Percentiles rank a stretch among this genome's conserved stretches.
phyloP scores from a whole-genome alignment of 2,888 invertebrate genomes.

The Neoascia interrupta region DNA sequence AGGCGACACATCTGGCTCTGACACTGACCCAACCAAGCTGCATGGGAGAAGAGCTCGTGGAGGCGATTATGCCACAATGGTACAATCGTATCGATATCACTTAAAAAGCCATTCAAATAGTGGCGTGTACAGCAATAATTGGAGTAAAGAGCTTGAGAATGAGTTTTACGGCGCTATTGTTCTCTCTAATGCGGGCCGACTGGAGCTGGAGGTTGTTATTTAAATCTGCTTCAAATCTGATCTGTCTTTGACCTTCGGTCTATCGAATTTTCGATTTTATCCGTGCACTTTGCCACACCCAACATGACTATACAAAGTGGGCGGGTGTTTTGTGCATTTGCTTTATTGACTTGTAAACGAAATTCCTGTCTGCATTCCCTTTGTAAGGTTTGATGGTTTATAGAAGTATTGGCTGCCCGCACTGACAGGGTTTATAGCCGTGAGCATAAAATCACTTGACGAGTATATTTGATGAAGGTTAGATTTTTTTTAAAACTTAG shows the following conservation, averaged over 20 bases:
- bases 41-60: conserved; percentile 24
- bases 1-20: conserved; percentile 28
- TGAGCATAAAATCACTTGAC: background rate
- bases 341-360: conserved; percentile 3
- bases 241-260: conserved; percentile 36
- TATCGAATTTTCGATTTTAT: conserved; percentile 46
- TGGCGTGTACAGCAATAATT: conserved; percentile 11
- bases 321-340: background rate
- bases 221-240: conserved; percentile 25
- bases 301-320: conserved; percentile 3
- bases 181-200: conserved; percentile 23
- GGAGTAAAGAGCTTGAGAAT: conserved; percentile 13
- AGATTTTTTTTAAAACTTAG: background rate
- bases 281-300: conserved; percentile 39
- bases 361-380: conserved; percentile 10
- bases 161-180: conserved; percentile 32
- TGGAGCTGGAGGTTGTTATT: conserved; percentile 38
- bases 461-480: background rate
- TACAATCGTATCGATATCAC: conserved; percentile 29
- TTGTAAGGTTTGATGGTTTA: background rate
- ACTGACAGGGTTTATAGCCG: background rate
- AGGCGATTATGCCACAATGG: conserved; percentile 18
- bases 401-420: background rate
- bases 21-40: conserved; percentile 30
- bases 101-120: conserved; percentile 16